Evolutionary conservation across 1,140 invertebrate species (phyloP).

Genomic region (Papilio helenus): DNA sequence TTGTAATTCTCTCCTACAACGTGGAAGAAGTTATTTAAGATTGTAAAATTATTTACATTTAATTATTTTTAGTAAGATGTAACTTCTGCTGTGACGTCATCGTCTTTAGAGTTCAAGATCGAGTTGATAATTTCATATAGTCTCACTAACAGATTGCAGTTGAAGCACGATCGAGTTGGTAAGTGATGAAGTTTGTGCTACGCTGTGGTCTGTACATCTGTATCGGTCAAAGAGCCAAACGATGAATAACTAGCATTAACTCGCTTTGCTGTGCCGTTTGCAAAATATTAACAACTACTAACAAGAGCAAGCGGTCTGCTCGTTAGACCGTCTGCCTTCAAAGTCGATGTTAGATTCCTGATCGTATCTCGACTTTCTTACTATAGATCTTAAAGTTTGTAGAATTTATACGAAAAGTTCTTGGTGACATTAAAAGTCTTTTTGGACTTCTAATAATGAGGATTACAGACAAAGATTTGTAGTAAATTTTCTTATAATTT

Average conservation of each 20-base stretch:
- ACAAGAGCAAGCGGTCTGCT: slow-evolving; percentile 8
- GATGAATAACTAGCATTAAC: slow-evolving; percentile 23
- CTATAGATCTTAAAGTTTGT: slow-evolving; percentile 8
- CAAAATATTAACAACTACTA: slow-evolving; percentile 19
- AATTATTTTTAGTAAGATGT: not conserved
- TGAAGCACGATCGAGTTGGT: not conserved
- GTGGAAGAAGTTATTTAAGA: slow-evolving; percentile 1
- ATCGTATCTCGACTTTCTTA: slow-evolving; percentile 6
- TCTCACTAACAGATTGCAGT: not conserved
- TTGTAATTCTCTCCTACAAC: not conserved
- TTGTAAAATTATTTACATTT: not conserved
- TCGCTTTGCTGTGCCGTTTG: slow-evolving; percentile 3
- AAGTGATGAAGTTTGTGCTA: slow-evolving; percentile 7
- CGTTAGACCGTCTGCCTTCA: not conserved
- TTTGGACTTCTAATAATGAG: not conserved
- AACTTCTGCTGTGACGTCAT: not conserved
- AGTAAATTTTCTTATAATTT: not conserved
- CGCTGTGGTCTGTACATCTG: not conserved
- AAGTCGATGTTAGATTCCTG: not conserved
- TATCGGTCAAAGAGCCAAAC: slow-evolving; percentile 6
- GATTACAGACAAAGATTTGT: not conserved
- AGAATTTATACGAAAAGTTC: slow-evolving; percentile 14
- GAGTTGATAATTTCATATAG: not conserved
- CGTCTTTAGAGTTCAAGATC: not conserved
- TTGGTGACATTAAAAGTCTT: not conserved